Evolutionary conservation across 2,888 invertebrate genomes (phyloP).

Genomic region (Orthonevra nobilis): DNA sequence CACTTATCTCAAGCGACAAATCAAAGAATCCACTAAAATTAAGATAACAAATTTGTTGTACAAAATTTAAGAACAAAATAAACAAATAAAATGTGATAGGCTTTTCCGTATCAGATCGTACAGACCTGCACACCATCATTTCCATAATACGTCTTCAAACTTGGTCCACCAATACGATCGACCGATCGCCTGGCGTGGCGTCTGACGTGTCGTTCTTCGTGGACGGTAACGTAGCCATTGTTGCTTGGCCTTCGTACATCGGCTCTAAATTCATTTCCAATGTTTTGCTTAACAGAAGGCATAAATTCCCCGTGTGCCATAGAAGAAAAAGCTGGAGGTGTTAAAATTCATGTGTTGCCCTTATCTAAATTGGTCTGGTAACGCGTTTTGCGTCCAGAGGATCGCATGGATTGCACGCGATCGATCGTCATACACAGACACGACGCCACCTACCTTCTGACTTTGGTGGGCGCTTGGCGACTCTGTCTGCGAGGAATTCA

Average conservation of each 20-base stretch:
- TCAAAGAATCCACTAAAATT: constrained; percentile 69
- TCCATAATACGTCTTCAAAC: constrained; percentile 56
- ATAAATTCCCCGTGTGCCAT: constrained; percentile 62
- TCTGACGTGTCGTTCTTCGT: constrained; percentile 8
- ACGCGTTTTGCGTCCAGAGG: constrained; percentile 65
- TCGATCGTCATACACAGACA: constrained; percentile 39
- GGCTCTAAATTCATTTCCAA: constrained; percentile 68
- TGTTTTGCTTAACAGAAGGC: constrained; percentile 70
- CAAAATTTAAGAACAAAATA: constrained; percentile 62
- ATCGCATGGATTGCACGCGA: constrained; percentile 40
- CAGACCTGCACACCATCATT: constrained; percentile 14
- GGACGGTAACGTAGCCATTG: constrained; percentile 57
- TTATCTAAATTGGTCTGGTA: constrained; percentile 71
- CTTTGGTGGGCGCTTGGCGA: neutral
- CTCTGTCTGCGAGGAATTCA: constrained; percentile 15
- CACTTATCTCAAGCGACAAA: constrained; percentile 68
- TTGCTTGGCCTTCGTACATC: constrained; percentile 56
- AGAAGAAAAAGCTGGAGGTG: constrained; percentile 71
- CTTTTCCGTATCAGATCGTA: constrained; percentile 37
- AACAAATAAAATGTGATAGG: constrained; percentile 60
- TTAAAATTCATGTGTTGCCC: constrained; percentile 71
- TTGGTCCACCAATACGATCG: neutral
- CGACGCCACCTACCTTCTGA: constrained; percentile 54
- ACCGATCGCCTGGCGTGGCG: no score
- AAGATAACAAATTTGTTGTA: constrained; percentile 70